phyloP scores from a whole-genome alignment of 2,113 vertebrate genomes.

The Onychostoma macrolepis region DNA sequence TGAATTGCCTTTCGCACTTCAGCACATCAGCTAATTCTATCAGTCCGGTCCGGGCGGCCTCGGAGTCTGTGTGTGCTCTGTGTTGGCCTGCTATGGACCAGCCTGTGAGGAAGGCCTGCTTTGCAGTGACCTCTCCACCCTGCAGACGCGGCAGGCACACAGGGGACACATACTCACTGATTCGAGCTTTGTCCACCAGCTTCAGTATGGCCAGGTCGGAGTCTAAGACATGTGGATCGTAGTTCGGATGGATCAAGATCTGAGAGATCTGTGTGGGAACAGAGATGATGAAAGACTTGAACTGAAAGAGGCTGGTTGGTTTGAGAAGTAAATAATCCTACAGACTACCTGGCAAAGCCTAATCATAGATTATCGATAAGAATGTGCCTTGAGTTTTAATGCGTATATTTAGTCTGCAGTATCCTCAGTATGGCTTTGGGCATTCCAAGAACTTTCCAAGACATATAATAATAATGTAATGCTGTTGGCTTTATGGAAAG shows the following conservation, averaged over 20 bases:
- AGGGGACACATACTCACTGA: conserved; percentile 82
- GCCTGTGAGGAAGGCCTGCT: conserved; percentile 76
- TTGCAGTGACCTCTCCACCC: conserved; percentile 72
- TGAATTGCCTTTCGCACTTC: conserved; percentile 83
- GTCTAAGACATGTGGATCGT: conserved; percentile 80
- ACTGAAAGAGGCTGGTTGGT: not conserved
- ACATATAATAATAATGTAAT: not conserved
- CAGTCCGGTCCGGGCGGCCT: conserved; percentile 73
- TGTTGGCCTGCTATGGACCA: conserved; percentile 74
- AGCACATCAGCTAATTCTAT: conserved; percentile 78
- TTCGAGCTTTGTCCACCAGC: conserved; percentile 85
- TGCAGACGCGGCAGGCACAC: conserved; percentile 82
- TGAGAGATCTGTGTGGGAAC: conserved; percentile 79
- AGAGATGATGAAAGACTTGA: not conserved
- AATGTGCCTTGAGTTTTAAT: conserved; percentile 31
- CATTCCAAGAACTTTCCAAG: not conserved
- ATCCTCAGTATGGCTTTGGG: conserved; percentile 11
- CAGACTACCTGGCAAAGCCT: conserved; percentile 24
- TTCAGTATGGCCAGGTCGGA: conserved; percentile 85
- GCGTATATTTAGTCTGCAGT: conserved; percentile 1
- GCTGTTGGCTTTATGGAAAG: not conserved
- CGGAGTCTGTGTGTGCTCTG: conserved; percentile 64
- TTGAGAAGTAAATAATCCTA: conserved; percentile 42
- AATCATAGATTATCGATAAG: conserved; percentile 38
- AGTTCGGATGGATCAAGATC: conserved; percentile 84